phyloP scores from a whole-genome alignment of 23 tunicate genomes.

The Styela plicata region DNA sequence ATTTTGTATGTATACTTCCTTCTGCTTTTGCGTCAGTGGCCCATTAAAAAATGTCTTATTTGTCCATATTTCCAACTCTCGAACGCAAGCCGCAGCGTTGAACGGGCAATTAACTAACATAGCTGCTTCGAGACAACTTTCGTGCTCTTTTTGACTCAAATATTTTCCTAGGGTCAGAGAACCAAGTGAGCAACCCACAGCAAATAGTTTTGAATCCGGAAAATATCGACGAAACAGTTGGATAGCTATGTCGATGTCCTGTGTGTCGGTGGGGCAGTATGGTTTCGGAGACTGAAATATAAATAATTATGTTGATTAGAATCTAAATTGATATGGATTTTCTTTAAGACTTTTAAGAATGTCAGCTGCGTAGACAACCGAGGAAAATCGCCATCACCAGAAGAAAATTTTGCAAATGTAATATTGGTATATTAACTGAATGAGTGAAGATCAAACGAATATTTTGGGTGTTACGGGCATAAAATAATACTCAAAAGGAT shows the following conservation, averaged over 20 bases:
- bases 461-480: not conserved
- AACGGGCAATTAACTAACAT: conserved; percentile 19
- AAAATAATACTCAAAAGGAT: not conserved
- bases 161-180: conserved; percentile 11
- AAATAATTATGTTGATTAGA: not conserved
- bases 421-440: not conserved
- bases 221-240: not conserved
- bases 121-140: not conserved
- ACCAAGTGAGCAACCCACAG: conserved; percentile 21
- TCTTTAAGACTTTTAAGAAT: not conserved
- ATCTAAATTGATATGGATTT: not conserved
- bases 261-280: conserved; percentile 16
- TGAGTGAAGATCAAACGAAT: not conserved
- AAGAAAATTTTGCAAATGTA: not conserved
- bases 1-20: conserved; percentile 2
- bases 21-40: not conserved
- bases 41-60: not conserved
- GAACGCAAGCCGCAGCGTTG: not conserved
- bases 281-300: conserved; percentile 22
- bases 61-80: not conserved
- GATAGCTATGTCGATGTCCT: conserved; percentile 14
- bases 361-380: not conserved
- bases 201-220: conserved; percentile 9
- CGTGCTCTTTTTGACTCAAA: conserved; percentile 6
- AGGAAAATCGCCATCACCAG: no score